A percentile compares a stretch with the other conserved stretches of the same genome.
phyloP scores from a whole-genome alignment of 1,140 invertebrate genomes.

The Acyrthosiphon pisum region DNA sequence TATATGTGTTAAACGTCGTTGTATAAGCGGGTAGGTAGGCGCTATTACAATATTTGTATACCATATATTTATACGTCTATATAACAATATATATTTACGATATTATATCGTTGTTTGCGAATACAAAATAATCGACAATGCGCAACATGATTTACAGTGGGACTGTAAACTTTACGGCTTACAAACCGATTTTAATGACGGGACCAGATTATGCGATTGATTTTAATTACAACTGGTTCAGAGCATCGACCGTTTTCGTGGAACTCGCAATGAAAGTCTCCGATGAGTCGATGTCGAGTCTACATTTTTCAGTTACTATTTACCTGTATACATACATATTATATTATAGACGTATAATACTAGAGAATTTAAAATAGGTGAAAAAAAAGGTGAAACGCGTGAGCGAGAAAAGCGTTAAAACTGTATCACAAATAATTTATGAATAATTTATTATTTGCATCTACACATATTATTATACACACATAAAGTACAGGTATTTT shows the following conservation, averaged over 20 bases:
- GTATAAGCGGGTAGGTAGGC: too few species aligned
- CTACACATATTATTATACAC: too few species aligned
- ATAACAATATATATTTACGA: too few species aligned
- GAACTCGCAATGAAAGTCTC: neutral
- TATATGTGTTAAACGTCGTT: neutral
- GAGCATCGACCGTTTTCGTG: neutral
- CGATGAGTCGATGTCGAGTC: neutral
- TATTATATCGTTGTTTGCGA: neutral
- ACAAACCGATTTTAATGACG: neutral
- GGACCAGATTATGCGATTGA: neutral
- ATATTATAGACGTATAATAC: too few species aligned
- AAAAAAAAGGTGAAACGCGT: neutral
- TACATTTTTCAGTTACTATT: neutral
- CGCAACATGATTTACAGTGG: neutral
- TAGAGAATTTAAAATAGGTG: neutral
- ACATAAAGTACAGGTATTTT: neutral
- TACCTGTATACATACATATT: too few species aligned
- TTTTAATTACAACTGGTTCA: slow-evolving; percentile 19
- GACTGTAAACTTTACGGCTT: neutral
- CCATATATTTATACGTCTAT: neutral
- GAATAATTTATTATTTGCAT: neutral
- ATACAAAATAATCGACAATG: neutral
- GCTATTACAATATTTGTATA: neutral
- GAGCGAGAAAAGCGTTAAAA: neutral
- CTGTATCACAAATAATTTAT: neutral